These are phyloP conservation scores for Spermophilus dauricus DNA, from an alignment of 2,113 vertebrate species.

Conservation along the genomic window DNA sequence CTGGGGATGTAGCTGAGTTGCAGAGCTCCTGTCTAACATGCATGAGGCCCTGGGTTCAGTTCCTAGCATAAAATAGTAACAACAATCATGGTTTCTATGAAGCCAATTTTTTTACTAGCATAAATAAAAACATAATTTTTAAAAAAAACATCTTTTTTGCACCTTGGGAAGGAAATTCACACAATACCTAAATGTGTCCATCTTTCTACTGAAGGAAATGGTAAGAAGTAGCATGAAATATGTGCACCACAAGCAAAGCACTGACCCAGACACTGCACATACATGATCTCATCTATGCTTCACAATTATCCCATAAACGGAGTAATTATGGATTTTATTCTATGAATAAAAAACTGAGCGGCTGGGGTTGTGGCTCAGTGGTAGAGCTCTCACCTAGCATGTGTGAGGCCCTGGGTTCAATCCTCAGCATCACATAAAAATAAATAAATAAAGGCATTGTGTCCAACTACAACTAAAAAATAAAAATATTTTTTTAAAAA, in stretches of 20 bases:
- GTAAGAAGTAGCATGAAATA: background rate
- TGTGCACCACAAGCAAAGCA: too few species aligned
- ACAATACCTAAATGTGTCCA: background rate
- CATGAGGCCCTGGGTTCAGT: too few species aligned
- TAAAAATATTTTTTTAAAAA: too few species aligned
- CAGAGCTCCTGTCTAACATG: background rate
- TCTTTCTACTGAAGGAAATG: background rate
- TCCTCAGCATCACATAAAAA: too few species aligned
- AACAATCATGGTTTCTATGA: background rate
- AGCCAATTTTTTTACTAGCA: background rate
- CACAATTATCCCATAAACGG: background rate
- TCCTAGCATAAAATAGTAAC: background rate
- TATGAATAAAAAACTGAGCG: background rate
- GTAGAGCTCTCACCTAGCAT: too few species aligned
- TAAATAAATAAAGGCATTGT: too few species aligned
- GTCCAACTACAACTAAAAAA: too few species aligned
- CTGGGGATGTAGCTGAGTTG: too few species aligned
- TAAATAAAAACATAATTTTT: background rate
- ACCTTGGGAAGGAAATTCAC: background rate
- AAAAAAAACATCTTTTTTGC: background rate
- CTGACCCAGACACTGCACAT: background rate
- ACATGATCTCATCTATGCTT: background rate
- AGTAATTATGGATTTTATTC: background rate
- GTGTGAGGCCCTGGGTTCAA: too few species aligned
- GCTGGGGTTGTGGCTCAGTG: too few species aligned